phyloP scores from a whole-genome alignment of 2,888 invertebrate genomes.

The Gasteruption jaculator region DNA sequence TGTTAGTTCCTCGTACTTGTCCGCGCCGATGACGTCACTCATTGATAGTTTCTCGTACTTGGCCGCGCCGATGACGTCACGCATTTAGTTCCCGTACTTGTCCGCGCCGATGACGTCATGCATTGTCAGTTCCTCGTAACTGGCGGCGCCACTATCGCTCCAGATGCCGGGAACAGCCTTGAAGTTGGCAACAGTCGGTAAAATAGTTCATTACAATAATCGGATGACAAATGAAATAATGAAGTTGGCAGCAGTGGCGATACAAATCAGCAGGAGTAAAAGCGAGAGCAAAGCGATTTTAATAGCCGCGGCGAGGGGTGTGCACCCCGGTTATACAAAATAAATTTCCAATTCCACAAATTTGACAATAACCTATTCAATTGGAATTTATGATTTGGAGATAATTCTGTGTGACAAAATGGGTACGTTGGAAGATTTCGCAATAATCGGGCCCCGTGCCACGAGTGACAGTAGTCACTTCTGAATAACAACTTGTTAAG shows the following conservation, averaged over 20 bases:
- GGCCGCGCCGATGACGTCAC: no score
- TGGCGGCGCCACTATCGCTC: no score
- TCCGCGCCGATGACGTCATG: no score
- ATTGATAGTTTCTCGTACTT: no score
- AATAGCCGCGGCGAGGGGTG: slow-evolving; percentile 25
- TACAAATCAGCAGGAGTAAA: slow-evolving; percentile 26
- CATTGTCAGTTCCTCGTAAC: no score
- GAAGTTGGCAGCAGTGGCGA: slow-evolving; percentile 22
- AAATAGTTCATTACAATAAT: no score
- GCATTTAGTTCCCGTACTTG: no score
- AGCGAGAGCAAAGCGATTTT: slow-evolving; percentile 20
- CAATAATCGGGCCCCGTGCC: neutral
- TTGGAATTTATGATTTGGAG: slow-evolving; percentile 34
- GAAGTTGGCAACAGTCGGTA: no score
- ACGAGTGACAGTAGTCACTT: neutral
- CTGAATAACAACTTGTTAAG: slow-evolving; percentile 7
- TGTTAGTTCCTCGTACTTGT: no score
- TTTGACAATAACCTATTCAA: slow-evolving; percentile 31
- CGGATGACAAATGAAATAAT: no score
- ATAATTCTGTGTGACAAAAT: slow-evolving; percentile 28
- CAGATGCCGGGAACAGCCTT: no score
- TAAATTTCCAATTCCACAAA: slow-evolving; percentile 24
- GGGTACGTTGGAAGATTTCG: slow-evolving; percentile 37
- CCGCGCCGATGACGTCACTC: no score
- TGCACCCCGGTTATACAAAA: slow-evolving; percentile 27